Evolutionary conservation across 2,797 vertebrate genomes (phyloP).

Genomic region (Australoheros facetus): DNA sequence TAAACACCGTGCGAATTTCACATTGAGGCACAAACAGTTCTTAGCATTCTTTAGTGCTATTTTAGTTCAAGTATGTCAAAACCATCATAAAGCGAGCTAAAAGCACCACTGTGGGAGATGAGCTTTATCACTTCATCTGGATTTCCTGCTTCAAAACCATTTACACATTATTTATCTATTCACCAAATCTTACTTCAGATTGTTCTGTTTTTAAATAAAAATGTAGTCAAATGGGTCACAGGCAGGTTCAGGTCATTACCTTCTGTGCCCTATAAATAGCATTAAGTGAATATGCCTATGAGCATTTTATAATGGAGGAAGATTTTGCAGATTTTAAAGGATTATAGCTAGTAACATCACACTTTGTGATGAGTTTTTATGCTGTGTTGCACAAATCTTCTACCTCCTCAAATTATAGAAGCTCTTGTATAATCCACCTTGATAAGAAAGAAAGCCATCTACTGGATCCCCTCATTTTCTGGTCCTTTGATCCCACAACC

Average conservation of each 20-base stretch:
- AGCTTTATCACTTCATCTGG: neutral
- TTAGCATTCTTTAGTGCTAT: conserved; percentile 9
- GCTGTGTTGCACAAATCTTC: neutral
- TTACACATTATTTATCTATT: neutral
- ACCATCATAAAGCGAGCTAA: conserved; percentile 12
- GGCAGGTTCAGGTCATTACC: neutral
- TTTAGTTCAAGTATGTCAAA: conserved; percentile 24
- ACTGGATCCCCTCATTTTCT: neutral
- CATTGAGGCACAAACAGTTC: conserved; percentile 15
- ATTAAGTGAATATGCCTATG: neutral
- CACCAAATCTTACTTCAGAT: neutral
- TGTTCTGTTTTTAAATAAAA: neutral
- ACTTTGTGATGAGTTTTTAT: conserved; percentile 14
- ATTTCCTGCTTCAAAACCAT: neutral
- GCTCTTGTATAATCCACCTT: neutral
- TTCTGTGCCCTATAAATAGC: neutral
- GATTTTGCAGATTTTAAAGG: neutral
- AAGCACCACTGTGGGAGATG: neutral
- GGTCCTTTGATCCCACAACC: neutral
- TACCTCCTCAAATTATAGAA: conserved; percentile 6
- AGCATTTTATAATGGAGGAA: neutral
- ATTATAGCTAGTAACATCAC: neutral
- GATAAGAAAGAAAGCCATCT: neutral
- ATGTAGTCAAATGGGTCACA: neutral
- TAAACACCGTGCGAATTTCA: conserved; percentile 36